Conservation (phyloP, 2,797 vertebrate genomes). For the Sebastes glaucus region DNA sequence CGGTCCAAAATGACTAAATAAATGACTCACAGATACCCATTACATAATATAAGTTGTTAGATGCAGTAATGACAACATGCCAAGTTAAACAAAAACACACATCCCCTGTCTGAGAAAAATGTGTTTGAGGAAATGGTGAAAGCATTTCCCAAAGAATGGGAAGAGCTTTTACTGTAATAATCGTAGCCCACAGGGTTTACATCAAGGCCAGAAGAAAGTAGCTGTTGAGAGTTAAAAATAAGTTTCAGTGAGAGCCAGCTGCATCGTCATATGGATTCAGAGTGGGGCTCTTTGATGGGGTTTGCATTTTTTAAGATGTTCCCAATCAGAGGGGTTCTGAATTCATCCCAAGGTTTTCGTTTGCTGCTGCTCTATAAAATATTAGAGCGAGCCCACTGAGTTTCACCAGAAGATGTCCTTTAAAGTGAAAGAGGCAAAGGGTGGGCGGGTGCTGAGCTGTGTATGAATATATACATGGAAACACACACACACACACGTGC, state of each 20-base stretch:
- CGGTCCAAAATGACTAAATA: not conserved
- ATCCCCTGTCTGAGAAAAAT: not conserved
- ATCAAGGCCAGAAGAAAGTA: conserved; percentile 35
- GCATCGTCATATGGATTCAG: conserved; percentile 60
- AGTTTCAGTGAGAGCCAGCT: conserved; percentile 19
- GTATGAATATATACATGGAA: conserved; percentile 13
- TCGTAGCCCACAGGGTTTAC: conserved; percentile 23
- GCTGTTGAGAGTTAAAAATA: not conserved
- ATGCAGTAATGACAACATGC: not conserved
- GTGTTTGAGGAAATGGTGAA: not conserved
- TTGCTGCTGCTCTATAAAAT: conserved; percentile 71
- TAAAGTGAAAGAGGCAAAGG: conserved; percentile 35
- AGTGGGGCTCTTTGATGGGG: conserved; percentile 73
- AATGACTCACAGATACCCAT: not conserved
- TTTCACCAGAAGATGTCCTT: conserved; percentile 50
- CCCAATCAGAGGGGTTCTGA: conserved; percentile 66
- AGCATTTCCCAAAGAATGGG: not conserved
- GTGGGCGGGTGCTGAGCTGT: conserved; percentile 24
- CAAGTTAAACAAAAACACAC: conserved; percentile 16
- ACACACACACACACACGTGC: conserved; percentile 5
- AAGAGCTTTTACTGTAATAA: conserved; percentile 33
- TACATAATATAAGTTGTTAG: not conserved
- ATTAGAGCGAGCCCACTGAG: conserved; percentile 49
- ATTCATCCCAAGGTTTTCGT: conserved; percentile 70
- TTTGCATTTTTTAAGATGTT: conserved; percentile 81